These are phyloP conservation scores for Melanotaenia nigrans DNA, from an alignment of 2,797 vertebrate genomes.

Conservation along the genomic window DNA sequence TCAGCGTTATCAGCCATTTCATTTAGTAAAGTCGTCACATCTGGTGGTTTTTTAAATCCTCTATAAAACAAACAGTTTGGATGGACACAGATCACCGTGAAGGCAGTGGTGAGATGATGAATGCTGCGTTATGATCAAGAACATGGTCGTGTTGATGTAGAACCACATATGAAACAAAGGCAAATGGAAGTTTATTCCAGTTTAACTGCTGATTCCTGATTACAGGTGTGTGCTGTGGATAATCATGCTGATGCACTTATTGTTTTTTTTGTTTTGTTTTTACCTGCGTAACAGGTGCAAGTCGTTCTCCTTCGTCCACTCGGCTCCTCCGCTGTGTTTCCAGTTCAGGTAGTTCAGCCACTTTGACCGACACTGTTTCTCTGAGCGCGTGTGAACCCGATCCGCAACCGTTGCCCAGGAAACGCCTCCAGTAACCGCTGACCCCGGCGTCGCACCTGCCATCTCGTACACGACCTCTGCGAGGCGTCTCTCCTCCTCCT, in stretches of 20 bases:
- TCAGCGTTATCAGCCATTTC: too few species aligned
- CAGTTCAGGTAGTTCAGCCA: conserved; percentile 99
- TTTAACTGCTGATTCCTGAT: too few species aligned
- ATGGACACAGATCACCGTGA: too few species aligned
- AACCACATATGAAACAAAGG: too few species aligned
- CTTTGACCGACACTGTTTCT: conserved; percentile 98
- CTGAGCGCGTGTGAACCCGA: conserved; percentile 93
- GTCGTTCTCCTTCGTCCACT: conserved; percentile 99
- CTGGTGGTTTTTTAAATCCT: too few species aligned
- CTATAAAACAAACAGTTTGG: too few species aligned
- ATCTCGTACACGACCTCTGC: conserved; percentile 97
- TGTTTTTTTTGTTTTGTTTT: too few species aligned
- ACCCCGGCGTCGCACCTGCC: conserved; percentile 92
- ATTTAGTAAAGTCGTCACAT: too few species aligned
- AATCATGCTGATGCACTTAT: background rate
- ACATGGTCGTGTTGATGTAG: too few species aligned
- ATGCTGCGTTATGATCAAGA: too few species aligned
- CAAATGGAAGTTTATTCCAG: too few species aligned
- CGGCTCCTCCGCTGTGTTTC: conserved; percentile 98
- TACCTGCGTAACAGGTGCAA: conserved; percentile 89
- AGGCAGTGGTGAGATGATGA: too few species aligned
- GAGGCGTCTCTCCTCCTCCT: conserved; percentile 94
- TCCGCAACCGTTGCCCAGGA: conserved; percentile 98
- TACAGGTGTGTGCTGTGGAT: background rate
- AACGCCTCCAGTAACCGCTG: conserved; percentile 95